A percentile compares a stretch with the other conserved stretches of the same genome.
These are phyloP conservation scores for Brachyrhaphis roseni DNA, from an alignment of 2,797 vertebrate species.

Conservation along the genomic window DNA sequence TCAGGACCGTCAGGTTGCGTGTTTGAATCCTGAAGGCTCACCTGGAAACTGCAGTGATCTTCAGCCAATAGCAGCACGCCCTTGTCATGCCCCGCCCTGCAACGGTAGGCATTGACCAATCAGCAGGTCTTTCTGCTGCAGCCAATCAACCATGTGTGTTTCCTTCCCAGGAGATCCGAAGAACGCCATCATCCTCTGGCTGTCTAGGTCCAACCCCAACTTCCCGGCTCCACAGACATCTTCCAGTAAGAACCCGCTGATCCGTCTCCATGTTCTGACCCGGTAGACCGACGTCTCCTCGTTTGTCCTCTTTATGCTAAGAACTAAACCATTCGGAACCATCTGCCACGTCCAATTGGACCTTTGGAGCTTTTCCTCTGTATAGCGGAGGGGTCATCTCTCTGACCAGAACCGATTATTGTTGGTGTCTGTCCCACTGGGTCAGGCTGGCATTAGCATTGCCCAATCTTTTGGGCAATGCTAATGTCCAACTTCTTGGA, in stretches of 20 bases:
- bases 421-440: neutral
- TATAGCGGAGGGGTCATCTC: neutral
- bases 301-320: neutral
- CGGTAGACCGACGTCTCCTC: neutral
- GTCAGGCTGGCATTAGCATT: neutral
- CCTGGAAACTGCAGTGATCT: constrained; percentile 82
- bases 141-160: constrained; percentile 13
- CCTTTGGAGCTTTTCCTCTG: neutral
- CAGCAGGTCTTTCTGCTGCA: fast-evolving
- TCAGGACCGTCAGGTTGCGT: constrained; percentile 90
- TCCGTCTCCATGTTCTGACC: neutral
- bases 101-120: constrained; percentile 75
- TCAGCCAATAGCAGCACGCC: constrained; percentile 80
- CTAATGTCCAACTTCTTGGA: neutral
- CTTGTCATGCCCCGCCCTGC: constrained; percentile 86
- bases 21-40: constrained; percentile 82
- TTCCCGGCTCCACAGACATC: constrained; percentile 86
- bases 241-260: constrained; percentile 83
- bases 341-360: neutral
- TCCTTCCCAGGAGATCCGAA: constrained; percentile 82
- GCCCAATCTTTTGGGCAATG: neutral
- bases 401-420: neutral
- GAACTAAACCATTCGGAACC: neutral
- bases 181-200: constrained; percentile 92
- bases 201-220: constrained; percentile 87